These are phyloP conservation scores for Ammospiza maritima DNA, from an alignment of 2,797 vertebrate species.

Conservation along the genomic window DNA sequence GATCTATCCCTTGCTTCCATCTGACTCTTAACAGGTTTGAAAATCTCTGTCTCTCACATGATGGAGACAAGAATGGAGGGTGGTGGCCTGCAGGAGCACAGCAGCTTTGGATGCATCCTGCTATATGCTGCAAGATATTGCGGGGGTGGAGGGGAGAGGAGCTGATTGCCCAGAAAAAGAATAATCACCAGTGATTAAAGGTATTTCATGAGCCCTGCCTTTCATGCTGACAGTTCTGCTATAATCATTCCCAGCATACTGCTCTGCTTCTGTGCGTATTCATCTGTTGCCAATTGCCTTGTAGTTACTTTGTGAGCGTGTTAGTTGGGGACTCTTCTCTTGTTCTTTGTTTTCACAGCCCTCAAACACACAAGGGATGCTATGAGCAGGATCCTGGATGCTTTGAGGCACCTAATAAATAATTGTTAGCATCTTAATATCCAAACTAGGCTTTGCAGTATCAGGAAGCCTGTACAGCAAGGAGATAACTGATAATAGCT, in stretches of 20 bases:
- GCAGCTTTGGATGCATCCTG: background rate
- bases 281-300: slow-evolving; percentile 64
- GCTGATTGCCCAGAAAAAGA: slow-evolving; percentile 33
- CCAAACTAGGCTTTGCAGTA: background rate
- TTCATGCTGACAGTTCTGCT: slow-evolving; percentile 47
- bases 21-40: background rate
- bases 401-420: slow-evolving; percentile 35
- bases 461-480: background rate
- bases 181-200: slow-evolving; percentile 49
- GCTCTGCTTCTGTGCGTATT: slow-evolving; percentile 16
- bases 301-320: slow-evolving; percentile 1
- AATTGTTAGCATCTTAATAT: background rate
- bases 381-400: background rate
- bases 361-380: background rate
- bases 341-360: slow-evolving; percentile 29
- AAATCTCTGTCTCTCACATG: slow-evolving; percentile 36
- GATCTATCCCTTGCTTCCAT: background rate
- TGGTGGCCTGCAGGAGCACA: background rate
- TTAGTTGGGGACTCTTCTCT: slow-evolving; percentile 36
- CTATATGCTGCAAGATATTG: background rate
- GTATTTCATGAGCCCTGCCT: slow-evolving; percentile 37
- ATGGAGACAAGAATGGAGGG: background rate
- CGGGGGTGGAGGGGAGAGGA: background rate
- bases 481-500: slow-evolving; percentile 3
- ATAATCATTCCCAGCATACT: slow-evolving; percentile 52